Percentiles rank a stretch among this genome's conserved stretches.
These are phyloP conservation scores for Vultur gryphus DNA, from an alignment of 2,797 vertebrate genomes.

Conservation along the genomic window DNA sequence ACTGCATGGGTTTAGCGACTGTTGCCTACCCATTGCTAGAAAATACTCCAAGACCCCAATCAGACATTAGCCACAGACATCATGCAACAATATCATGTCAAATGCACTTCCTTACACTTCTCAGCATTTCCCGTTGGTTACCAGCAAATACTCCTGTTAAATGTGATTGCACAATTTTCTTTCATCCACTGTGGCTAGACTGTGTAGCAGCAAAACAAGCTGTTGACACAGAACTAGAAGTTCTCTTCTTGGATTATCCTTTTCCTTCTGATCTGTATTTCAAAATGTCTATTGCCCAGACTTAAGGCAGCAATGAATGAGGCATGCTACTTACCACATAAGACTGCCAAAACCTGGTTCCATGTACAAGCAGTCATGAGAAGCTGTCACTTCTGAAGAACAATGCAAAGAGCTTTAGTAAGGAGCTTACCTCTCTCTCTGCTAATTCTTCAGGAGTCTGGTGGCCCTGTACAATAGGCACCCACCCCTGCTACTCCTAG, in stretches of 20 bases:
- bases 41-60: background rate
- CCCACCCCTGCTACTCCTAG: background rate
- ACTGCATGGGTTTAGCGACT: background rate
- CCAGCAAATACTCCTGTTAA: background rate
- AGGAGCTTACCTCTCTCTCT: background rate
- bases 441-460: background rate
- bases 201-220: background rate
- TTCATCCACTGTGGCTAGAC: background rate
- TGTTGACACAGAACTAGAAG: background rate
- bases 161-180: background rate
- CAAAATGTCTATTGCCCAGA: background rate
- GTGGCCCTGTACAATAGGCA: background rate
- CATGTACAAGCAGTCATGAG: background rate
- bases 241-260: background rate
- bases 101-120: background rate
- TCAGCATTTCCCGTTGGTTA: background rate
- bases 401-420: background rate
- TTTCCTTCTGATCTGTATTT: background rate
- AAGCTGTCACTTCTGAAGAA: background rate
- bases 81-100: background rate
- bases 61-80: background rate
- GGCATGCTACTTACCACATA: background rate
- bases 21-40: background rate
- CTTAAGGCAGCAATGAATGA: background rate
- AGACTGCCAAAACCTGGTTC: background rate